Evolutionary conservation across 2,888 invertebrate genomes (phyloP).

Genomic region (Dolichomitus sp.): DNA sequence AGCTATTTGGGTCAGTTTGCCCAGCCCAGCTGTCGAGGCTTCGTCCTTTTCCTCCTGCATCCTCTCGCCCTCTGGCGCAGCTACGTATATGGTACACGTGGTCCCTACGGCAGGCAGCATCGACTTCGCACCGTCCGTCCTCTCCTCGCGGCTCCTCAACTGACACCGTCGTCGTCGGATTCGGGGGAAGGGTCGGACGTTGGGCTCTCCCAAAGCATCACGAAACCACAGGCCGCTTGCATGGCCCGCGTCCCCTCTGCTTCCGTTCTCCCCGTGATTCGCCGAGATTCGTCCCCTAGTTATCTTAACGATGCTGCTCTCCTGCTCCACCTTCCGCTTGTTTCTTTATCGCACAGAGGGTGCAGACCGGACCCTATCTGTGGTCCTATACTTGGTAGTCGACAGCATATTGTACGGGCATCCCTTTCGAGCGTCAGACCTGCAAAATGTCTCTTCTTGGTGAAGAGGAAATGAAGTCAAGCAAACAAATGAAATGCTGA

Average conservation of each 20-base stretch:
- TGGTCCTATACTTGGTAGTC: not conserved
- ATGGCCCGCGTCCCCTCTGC: slow-evolving; percentile 6
- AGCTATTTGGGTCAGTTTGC: slow-evolving; percentile 83
- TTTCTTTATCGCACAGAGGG: not conserved
- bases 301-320: slow-evolving; percentile 55
- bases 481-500: not conserved
- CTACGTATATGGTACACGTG: slow-evolving; percentile 45
- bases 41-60: slow-evolving; percentile 59
- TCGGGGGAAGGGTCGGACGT: slow-evolving; percentile 16
- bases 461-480: not conserved
- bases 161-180: slow-evolving; percentile 41
- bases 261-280: slow-evolving; percentile 10
- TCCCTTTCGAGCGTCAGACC: not conserved
- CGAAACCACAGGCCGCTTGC: slow-evolving; percentile 38
- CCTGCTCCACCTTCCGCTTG: slow-evolving; percentile 8
- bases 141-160: slow-evolving; percentile 10
- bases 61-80: slow-evolving; percentile 8
- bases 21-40: slow-evolving; percentile 73
- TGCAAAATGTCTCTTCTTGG: not conserved
- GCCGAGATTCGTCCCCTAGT: slow-evolving; percentile 54
- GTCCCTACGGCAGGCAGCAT: slow-evolving; percentile 39
- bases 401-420: not conserved
- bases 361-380: not conserved
- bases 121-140: slow-evolving; percentile 22
- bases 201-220: slow-evolving; percentile 26